phyloP scores from a whole-genome alignment of 2,888 invertebrate species.

The Tethea ocularis region DNA sequence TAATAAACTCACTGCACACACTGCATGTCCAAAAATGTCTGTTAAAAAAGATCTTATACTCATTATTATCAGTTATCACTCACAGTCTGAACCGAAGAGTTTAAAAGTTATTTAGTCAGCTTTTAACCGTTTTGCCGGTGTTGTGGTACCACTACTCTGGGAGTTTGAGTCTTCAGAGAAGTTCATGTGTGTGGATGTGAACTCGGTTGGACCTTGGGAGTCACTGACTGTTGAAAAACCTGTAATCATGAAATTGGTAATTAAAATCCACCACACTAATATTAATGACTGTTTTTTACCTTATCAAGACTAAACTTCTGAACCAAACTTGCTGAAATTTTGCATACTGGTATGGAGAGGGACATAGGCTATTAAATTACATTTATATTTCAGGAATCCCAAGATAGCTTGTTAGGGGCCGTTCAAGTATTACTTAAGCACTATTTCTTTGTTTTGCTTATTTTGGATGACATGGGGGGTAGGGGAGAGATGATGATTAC shows the following conservation, averaged over 20 bases:
- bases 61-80: not conserved
- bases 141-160: slow-evolving; percentile 90
- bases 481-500: too few relatives aligned
- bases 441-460: too few relatives aligned
- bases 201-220: slow-evolving; percentile 94
- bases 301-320: too few relatives aligned
- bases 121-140: slow-evolving; percentile 90
- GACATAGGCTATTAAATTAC: too few relatives aligned
- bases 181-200: slow-evolving; percentile 92
- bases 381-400: too few relatives aligned
- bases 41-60: not conserved
- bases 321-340: too few relatives aligned
- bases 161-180: slow-evolving; percentile 96
- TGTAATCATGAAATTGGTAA: slow-evolving; percentile 60
- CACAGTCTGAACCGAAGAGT: not conserved
- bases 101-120: slow-evolving; percentile 83
- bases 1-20: slow-evolving; percentile 5
- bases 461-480: too few relatives aligned
- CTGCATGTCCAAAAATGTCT: slow-evolving; percentile 4
- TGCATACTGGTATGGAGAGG: too few relatives aligned
- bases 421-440: too few relatives aligned
- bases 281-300: too few relatives aligned
- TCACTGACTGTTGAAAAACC: slow-evolving; percentile 96
- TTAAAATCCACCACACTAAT: too few relatives aligned
- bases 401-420: too few relatives aligned